These are phyloP conservation scores for Heterotis niloticus DNA, from an alignment of 2,113 vertebrate species.

Conservation along the genomic window DNA sequence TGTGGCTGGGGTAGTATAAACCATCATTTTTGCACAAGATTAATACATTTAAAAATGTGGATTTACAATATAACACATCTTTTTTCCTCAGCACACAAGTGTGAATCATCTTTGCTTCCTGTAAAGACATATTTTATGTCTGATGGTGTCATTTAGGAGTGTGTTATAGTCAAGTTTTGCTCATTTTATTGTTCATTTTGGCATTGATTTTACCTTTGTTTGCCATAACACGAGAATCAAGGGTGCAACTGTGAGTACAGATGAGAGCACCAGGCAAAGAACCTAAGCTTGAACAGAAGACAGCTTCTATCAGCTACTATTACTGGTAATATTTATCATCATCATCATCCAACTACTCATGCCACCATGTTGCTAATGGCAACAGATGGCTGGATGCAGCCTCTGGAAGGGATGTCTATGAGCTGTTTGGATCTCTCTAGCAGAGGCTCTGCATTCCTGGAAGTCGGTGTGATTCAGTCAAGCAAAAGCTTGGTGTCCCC, in stretches of 20 bases:
- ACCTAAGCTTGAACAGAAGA: too few relatives aligned
- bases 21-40: conserved; percentile 12
- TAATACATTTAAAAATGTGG: not conserved
- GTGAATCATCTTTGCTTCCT: not conserved
- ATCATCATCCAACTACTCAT: too few relatives aligned
- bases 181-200: too few relatives aligned
- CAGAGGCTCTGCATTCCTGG: too few relatives aligned
- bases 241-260: not conserved
- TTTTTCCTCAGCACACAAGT: not conserved
- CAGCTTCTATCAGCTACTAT: too few relatives aligned
- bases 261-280: not conserved
- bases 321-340: too few relatives aligned
- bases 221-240: not conserved
- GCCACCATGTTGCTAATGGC: too few relatives aligned
- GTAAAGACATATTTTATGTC: not conserved
- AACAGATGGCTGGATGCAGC: not conserved
- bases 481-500: not conserved
- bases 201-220: not conserved
- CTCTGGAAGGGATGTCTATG: not conserved
- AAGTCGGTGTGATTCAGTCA: too few relatives aligned
- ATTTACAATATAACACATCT: not conserved
- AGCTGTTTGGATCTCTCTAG: not conserved
- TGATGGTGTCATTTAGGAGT: too few relatives aligned
- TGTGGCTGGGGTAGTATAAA: not conserved
- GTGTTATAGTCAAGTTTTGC: too few relatives aligned